Conservation (phyloP, 2,888 invertebrate genomes). For the Pandemis corylana region DNA sequence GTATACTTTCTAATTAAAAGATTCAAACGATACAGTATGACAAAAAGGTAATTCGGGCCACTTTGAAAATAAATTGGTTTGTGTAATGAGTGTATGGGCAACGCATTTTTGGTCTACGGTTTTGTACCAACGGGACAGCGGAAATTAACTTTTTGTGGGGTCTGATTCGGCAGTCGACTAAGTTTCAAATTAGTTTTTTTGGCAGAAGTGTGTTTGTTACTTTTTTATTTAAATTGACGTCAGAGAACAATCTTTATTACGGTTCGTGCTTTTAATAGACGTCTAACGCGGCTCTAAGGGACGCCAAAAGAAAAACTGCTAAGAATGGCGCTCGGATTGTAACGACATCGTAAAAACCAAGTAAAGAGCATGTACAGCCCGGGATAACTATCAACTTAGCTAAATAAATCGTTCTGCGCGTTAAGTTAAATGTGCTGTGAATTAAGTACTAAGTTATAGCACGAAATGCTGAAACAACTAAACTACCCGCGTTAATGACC, state of each 20-base stretch:
- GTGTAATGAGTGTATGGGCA: slow-evolving; percentile 46
- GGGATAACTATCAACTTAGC: slow-evolving; percentile 25
- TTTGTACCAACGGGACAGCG: slow-evolving; percentile 1
- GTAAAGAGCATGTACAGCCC: slow-evolving; percentile 19
- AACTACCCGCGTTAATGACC: not conserved
- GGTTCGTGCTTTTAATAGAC: slow-evolving; percentile 11
- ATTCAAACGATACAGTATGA: slow-evolving; percentile 58
- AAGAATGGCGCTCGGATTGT: slow-evolving; percentile 5
- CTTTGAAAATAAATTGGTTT: slow-evolving; percentile 68
- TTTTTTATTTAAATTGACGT: slow-evolving; percentile 2
- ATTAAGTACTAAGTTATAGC: slow-evolving; percentile 10
- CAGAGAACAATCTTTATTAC: slow-evolving; percentile 3
- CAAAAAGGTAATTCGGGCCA: slow-evolving; percentile 58
- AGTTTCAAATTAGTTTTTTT: slow-evolving; percentile 11
- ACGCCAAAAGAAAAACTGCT: slow-evolving; percentile 15
- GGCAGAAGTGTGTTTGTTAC: slow-evolving; percentile 6
- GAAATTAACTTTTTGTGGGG: slow-evolving; percentile 21
- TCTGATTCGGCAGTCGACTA: not conserved
- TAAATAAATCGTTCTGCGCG: slow-evolving; percentile 14
- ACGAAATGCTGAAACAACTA: slow-evolving; percentile 3
- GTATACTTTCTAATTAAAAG: slow-evolving; percentile 78
- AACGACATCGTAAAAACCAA: slow-evolving; percentile 34
- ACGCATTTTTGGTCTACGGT: slow-evolving; percentile 11
- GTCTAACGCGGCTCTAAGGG: not conserved
- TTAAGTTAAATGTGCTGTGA: slow-evolving; percentile 20